Evolutionary conservation across 2,113 vertebrate genomes (phyloP).

Genomic region (Capreolus pygargus): DNA sequence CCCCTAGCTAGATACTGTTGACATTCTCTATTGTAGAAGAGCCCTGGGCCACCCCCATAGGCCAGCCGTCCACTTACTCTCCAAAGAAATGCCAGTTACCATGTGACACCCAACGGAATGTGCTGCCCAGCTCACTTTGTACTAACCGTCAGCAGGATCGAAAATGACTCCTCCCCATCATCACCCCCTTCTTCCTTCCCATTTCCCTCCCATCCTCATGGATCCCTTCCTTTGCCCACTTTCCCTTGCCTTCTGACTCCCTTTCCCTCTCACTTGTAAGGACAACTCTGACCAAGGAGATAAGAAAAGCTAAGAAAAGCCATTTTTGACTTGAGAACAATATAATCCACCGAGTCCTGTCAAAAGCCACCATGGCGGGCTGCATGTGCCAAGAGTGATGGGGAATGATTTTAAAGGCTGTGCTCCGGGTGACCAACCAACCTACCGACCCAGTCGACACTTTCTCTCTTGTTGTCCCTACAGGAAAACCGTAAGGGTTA

Average conservation of each 20-base stretch:
- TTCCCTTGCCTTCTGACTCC: conserved; percentile 47
- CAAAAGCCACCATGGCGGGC: conserved; percentile 42
- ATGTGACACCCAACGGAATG: conserved; percentile 81
- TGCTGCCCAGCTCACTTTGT: conserved; percentile 71
- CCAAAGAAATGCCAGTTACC: conserved; percentile 71
- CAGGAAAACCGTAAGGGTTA: conserved; percentile 99
- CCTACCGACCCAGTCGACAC: conserved; percentile 78
- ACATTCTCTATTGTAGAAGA: neutral
- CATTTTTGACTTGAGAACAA: conserved; percentile 37
- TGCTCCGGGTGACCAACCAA: conserved; percentile 54
- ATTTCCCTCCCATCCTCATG: neutral
- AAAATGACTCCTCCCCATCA: conserved; percentile 31
- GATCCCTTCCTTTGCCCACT: conserved; percentile 2
- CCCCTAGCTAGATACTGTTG: neutral
- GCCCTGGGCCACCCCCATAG: conserved; percentile 29
- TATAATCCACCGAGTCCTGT: conserved; percentile 34
- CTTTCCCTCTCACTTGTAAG: conserved; percentile 65
- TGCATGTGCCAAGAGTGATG: conserved; percentile 67
- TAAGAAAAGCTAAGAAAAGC: conserved; percentile 35
- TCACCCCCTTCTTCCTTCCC: neutral
- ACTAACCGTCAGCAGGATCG: conserved; percentile 78
- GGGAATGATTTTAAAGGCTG: conserved; percentile 52
- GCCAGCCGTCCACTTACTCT: neutral
- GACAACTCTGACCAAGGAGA: conserved; percentile 67
- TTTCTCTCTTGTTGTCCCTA: conserved; percentile 88